Percentiles rank a stretch among this genome's conserved stretches.
phyloP scores from a whole-genome alignment of 1,140 invertebrate species.

The Atopsyche davidsoni region DNA sequence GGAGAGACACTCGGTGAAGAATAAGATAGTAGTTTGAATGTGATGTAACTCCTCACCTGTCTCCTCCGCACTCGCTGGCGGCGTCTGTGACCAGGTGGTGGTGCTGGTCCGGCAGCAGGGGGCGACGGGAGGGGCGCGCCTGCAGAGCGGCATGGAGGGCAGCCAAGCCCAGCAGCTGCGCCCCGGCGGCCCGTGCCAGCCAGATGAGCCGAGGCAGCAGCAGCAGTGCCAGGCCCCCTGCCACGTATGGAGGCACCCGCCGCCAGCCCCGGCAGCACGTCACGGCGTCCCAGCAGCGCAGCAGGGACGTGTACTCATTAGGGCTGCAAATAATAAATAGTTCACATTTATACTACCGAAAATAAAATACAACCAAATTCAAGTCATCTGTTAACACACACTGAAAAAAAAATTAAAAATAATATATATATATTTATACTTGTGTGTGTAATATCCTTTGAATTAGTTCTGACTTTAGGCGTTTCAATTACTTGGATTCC shows the following conservation, averaged over 20 bases:
- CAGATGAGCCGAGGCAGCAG: conserved; percentile 23
- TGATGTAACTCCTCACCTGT: conserved; percentile 15
- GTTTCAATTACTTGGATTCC: too few relatives aligned
- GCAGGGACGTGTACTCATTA: conserved; percentile 19
- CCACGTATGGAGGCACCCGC: conserved; percentile 15
- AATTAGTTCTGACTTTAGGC: too few relatives aligned
- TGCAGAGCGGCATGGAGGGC: conserved; percentile 11
- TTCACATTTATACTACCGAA: background rate
- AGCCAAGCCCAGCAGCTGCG: conserved; percentile 12
- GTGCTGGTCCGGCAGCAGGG: conserved; percentile 22
- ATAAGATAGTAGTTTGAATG: too few relatives aligned
- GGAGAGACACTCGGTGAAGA: too few relatives aligned
- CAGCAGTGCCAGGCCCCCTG: conserved; percentile 11
- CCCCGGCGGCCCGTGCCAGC: conserved; percentile 21
- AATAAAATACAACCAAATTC: too few relatives aligned
- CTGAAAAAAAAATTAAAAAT: too few relatives aligned
- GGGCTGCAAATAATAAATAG: conserved; percentile 14
- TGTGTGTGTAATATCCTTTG: too few relatives aligned
- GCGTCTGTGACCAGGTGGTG: conserved; percentile 23
- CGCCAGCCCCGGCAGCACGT: conserved; percentile 18
- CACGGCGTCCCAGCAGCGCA: conserved; percentile 24
- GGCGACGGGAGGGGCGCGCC: conserved; percentile 3
- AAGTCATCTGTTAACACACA: too few relatives aligned
- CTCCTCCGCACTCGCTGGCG: conserved; percentile 24
- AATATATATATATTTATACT: too few relatives aligned